phyloP scores from a whole-genome alignment of 2,113 vertebrate genomes.

The Puffinus mauretanicus region DNA sequence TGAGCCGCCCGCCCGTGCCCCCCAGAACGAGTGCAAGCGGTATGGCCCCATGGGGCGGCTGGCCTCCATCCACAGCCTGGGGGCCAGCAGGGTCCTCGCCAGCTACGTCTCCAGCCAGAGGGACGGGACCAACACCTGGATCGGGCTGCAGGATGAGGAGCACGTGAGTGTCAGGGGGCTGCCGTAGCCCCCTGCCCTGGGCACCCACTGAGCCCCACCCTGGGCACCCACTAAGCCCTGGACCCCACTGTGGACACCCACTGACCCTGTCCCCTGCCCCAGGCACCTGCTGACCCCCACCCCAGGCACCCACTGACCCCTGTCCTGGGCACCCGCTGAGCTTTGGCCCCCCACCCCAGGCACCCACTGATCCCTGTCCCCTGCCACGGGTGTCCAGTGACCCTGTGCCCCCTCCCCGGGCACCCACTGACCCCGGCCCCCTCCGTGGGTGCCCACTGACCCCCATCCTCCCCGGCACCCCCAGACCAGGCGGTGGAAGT shows the following conservation, averaged over 20 bases:
- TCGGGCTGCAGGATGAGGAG: background rate
- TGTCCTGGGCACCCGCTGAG: too few relatives aligned
- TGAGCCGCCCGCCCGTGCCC: background rate
- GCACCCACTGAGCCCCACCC: background rate
- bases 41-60: background rate
- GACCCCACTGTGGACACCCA: background rate
- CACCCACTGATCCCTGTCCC: background rate
- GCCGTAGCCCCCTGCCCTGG: background rate
- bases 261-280: too few relatives aligned
- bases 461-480: background rate
- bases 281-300: background rate
- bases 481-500: background rate
- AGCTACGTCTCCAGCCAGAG: fast-evolving
- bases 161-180: background rate
- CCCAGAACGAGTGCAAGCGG: background rate
- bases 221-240: background rate
- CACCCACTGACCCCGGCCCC: background rate
- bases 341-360: too few relatives aligned
- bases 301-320: background rate
- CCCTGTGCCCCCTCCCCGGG: too few relatives aligned
- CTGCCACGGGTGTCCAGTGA: background rate
- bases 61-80: background rate
- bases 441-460: background rate
- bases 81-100: too few relatives aligned
- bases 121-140: background rate